Percentiles rank a stretch among this genome's conserved stretches.
Conservation (phyloP, 1,140 invertebrate genomes). For the Listronotus oregonensis region DNA sequence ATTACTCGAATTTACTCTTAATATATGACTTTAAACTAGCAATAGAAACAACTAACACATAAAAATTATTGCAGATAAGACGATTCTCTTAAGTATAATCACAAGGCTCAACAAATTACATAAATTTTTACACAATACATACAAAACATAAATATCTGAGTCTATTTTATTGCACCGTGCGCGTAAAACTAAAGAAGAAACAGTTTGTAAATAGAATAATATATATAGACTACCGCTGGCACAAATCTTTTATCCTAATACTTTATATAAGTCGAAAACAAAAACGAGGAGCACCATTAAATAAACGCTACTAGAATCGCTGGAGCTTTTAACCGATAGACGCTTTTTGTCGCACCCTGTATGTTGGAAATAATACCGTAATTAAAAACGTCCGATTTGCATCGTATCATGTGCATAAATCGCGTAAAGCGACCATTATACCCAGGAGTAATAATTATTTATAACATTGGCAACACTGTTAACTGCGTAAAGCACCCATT, state of each 20-base stretch:
- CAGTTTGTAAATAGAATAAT: slow-evolving; percentile 1
- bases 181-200: slow-evolving; percentile 11
- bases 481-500: no score
- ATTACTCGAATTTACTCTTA: slow-evolving; percentile 1
- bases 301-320: neutral
- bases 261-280: slow-evolving; percentile 20
- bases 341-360: no score
- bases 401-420: no score
- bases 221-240: slow-evolving; percentile 7
- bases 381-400: no score
- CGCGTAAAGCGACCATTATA: no score
- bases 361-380: no score
- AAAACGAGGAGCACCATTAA: slow-evolving; percentile 29
- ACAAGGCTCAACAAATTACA: slow-evolving; percentile 13
- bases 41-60: slow-evolving; percentile 20
- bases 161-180: slow-evolving; percentile 31
- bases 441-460: no score
- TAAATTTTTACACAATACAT: slow-evolving; percentile 15
- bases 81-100: slow-evolving; percentile 21
- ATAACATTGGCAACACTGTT: no score
- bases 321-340: no score
- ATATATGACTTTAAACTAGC: slow-evolving; percentile 11
- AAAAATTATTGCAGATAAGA: slow-evolving; percentile 17
- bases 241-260: slow-evolving; percentile 6
- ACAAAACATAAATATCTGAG: slow-evolving; percentile 15